A percentile compares a stretch with the other conserved stretches of the same genome.
phyloP scores from a whole-genome alignment of 1,140 invertebrate genomes.

The Kradibia gibbosae region DNA sequence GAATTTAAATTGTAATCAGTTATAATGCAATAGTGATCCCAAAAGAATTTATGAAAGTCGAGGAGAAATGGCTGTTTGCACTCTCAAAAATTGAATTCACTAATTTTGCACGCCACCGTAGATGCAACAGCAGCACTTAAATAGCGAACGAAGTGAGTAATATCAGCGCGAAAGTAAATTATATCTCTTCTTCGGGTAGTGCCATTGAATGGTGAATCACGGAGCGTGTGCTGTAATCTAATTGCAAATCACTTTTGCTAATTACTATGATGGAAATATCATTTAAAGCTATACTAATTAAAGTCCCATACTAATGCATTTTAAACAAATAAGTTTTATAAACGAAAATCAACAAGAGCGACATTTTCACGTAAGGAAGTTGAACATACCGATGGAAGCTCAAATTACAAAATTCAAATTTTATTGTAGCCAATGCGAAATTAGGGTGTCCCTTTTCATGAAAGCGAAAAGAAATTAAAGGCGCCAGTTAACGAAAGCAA shows the following conservation, averaged over 20 bases:
- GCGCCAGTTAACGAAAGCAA: too few species aligned
- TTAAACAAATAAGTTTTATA: too few species aligned
- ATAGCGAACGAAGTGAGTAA: slow-evolving; percentile 1
- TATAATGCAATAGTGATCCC: slow-evolving; percentile 13
- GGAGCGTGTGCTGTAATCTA: slow-evolving; percentile 6
- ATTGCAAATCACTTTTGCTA: slow-evolving; percentile 57
- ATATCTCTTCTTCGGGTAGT: slow-evolving; percentile 57
- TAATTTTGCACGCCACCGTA: not conserved
- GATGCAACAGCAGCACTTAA: not conserved
- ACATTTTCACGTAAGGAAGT: too few species aligned
- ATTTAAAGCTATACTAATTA: too few species aligned
- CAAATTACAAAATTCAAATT: too few species aligned
- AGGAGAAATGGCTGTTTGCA: not conserved
- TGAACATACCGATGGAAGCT: too few species aligned
- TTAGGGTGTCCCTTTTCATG: too few species aligned
- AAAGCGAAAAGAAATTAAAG: too few species aligned
- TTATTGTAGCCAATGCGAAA: too few species aligned
- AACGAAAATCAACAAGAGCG: too few species aligned
- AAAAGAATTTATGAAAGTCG: slow-evolving; percentile 4
- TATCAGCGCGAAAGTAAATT: slow-evolving; percentile 54
- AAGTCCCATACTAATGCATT: too few species aligned
- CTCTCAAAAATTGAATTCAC: slow-evolving; percentile 29
- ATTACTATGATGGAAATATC: too few species aligned
- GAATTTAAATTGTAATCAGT: not conserved
- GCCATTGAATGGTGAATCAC: slow-evolving; percentile 62